Conservation (phyloP, 2,888 invertebrate genomes). For the Apantesis nais region DNA sequence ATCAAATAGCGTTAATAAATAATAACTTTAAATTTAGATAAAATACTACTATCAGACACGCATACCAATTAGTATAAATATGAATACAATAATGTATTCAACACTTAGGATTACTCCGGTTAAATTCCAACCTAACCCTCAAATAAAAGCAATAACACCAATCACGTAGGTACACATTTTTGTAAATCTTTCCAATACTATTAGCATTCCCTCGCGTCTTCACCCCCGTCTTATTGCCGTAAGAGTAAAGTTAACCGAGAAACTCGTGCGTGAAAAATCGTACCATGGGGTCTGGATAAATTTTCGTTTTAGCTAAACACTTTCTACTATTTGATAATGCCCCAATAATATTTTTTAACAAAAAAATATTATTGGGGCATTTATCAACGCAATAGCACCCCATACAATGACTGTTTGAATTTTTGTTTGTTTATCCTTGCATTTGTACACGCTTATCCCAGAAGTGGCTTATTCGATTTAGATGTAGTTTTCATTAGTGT, state of each 20-base stretch:
- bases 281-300: background rate
- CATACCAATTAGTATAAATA: background rate
- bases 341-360: too few relatives aligned
- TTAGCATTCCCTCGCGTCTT: slow-evolving; percentile 1
- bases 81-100: background rate
- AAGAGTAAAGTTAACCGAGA: slow-evolving; percentile 2
- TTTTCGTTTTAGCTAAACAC: background rate
- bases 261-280: slow-evolving; percentile 6
- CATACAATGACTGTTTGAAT: too few relatives aligned
- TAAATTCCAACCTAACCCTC: background rate
- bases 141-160: slow-evolving; percentile 8
- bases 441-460: too few relatives aligned
- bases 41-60: too few relatives aligned
- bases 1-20: background rate
- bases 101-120: background rate
- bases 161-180: background rate
- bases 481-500: too few relatives aligned
- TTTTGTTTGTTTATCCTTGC: too few relatives aligned
- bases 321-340: background rate
- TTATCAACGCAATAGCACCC: too few relatives aligned
- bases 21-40: too few relatives aligned
- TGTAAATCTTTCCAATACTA: slow-evolving; percentile 2
- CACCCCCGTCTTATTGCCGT: slow-evolving; percentile 1
- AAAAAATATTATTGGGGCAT: too few relatives aligned
- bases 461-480: too few relatives aligned